phyloP scores from a whole-genome alignment of 2,888 invertebrate genomes.

The Chrysolina oricalcia region DNA sequence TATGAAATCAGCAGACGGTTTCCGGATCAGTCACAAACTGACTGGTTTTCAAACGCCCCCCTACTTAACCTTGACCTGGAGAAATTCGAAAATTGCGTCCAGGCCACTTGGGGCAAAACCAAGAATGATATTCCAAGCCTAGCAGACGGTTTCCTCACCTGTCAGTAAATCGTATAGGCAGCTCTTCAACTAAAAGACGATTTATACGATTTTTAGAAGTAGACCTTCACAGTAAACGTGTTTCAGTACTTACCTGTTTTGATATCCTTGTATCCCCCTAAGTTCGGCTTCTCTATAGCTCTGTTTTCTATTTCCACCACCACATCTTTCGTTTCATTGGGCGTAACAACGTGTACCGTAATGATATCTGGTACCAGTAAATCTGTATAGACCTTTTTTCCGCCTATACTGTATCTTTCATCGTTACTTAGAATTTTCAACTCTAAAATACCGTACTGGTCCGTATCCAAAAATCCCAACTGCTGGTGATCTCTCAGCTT shows the following conservation, averaged over 20 bases:
- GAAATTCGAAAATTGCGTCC: too few species aligned
- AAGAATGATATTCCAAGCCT: too few species aligned
- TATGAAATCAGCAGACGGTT: too few species aligned
- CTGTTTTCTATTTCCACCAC: constrained; percentile 77
- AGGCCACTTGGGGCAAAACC: too few species aligned
- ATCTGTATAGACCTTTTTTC: constrained; percentile 63
- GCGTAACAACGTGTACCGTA: constrained; percentile 73
- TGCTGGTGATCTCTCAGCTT: constrained; percentile 61
- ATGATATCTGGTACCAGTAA: constrained; percentile 74
- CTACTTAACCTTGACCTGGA: too few species aligned
- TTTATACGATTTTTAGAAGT: too few species aligned
- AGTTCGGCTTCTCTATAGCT: constrained; percentile 81
- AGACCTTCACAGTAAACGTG: too few species aligned
- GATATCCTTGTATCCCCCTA: constrained; percentile 87
- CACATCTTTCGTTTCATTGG: constrained; percentile 71
- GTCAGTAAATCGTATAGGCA: too few species aligned
- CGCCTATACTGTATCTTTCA: constrained; percentile 61
- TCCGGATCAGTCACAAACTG: too few species aligned
- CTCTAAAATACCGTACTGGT: constrained; percentile 60
- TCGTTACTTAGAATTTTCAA: constrained; percentile 61
- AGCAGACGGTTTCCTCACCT: too few species aligned
- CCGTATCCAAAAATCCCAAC: constrained; percentile 59
- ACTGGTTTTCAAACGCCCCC: too few species aligned
- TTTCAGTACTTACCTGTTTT: constrained; percentile 71
- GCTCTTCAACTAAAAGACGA: too few species aligned